Percentiles rank a stretch among this genome's conserved stretches.
Conservation (phyloP, 2,797 vertebrate genomes). For the Tinamus major region DNA sequence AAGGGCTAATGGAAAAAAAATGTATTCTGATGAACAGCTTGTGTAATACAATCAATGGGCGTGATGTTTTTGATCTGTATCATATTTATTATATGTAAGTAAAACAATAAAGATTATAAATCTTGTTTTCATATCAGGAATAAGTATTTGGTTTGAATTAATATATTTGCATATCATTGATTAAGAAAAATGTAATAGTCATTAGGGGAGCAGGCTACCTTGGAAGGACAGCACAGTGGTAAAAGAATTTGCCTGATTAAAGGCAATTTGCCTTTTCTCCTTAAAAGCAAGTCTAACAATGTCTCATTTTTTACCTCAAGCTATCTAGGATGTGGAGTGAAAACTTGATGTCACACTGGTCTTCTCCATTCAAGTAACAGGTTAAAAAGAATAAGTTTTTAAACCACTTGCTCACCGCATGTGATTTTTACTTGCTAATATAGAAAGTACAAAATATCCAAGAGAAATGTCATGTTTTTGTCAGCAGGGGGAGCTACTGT, state of each 20-base stretch:
- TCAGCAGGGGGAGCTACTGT: slow-evolving; percentile 76
- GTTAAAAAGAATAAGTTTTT: neutral
- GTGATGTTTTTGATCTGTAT: slow-evolving; percentile 66
- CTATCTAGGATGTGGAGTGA: neutral
- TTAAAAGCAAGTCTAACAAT: neutral
- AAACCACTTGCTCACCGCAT: neutral
- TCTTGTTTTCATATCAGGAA: slow-evolving; percentile 53
- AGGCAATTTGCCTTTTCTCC: neutral
- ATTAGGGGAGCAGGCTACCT: no score
- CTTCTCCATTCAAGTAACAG: neutral
- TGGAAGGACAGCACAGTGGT: rapidly evolving
- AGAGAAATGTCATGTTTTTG: neutral
- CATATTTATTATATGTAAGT: slow-evolving; percentile 63
- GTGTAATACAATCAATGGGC: slow-evolving; percentile 60
- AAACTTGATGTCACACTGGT: neutral
- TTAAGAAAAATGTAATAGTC: neutral
- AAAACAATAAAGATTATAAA: slow-evolving; percentile 65
- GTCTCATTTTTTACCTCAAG: rapidly evolving
- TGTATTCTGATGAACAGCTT: slow-evolving; percentile 61
- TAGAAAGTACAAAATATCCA: rapidly evolving
- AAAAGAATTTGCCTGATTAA: neutral
- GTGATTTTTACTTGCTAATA: neutral
- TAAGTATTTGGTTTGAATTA: slow-evolving; percentile 39
- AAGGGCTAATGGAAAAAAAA: slow-evolving; percentile 64
- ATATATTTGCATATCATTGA: neutral